These are phyloP conservation scores for Hyperoodon ampullatus DNA, from an alignment of 2,113 vertebrate genomes.

Conservation along the genomic window DNA sequence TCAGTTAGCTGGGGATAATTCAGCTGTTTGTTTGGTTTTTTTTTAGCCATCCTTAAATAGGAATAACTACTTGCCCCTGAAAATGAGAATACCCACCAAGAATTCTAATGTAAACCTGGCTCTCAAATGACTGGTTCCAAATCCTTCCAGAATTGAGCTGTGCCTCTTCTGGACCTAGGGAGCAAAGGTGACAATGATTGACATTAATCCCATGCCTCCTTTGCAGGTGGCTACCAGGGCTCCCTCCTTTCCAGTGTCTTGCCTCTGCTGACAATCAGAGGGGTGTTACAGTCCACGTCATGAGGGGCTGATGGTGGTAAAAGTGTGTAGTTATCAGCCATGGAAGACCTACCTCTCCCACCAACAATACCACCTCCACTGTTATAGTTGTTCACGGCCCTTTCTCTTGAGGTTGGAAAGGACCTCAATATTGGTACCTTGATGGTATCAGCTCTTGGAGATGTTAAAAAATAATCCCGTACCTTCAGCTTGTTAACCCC, in stretches of 20 bases:
- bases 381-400: not conserved
- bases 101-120: not conserved
- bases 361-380: not conserved
- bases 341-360: not conserved
- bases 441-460: not conserved
- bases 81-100: not conserved
- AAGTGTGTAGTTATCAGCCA: not conserved
- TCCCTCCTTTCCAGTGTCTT: not conserved
- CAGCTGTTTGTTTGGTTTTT: not conserved
- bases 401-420: not conserved
- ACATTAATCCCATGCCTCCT: not conserved
- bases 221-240: not conserved
- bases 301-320: not conserved
- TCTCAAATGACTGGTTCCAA: not conserved
- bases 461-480: not conserved
- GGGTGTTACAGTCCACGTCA: not conserved
- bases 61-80: not conserved
- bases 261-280: not conserved
- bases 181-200: not conserved
- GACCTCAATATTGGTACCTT: not conserved
- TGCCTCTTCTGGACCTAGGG: not conserved
- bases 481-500: not conserved
- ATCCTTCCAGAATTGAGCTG: not conserved
- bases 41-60: not conserved
- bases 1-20: not conserved